Evolutionary conservation across 2,113 vertebrate genomes (phyloP), one percentile per base, ranked within the genome.

Genomic region (Lepisosteus osseus): DNA sequence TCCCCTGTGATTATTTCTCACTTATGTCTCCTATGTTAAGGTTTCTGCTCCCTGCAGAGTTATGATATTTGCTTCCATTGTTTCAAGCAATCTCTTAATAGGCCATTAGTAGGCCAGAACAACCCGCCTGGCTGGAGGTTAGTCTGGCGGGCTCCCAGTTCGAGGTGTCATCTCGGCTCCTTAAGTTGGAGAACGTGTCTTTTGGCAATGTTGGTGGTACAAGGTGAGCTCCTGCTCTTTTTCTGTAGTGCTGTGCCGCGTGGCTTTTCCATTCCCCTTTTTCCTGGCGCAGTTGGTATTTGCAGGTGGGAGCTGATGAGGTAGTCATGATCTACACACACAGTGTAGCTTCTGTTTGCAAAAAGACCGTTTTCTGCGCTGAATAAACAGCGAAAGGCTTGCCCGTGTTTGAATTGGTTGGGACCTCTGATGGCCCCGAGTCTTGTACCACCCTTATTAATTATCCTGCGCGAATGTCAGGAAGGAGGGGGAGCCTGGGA

Each of bases 381-480:
- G 56, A 59, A 59, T 59, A 59, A 59, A 59, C 56, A 59, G 13
- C 11, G 11, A 59, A 59, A 59, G 56, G 3, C 56, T 17, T 4
- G n/a, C n/a, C 12, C 13, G 56, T 59, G 11, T 59, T 59, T 59
- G 56, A 12, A 59, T 29, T n/a, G 56, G 7, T 59, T 51, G 9
- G 56, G n/a, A 12, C 56, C 13, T 3, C 11, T 59, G n/a, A 59
- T 59, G 56, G 56, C 56, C 56, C 1, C 29, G 7, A 1, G 13
- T 12, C 29, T 59, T 2, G 11, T 59, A 59, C 56, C 65, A 69
- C 69, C 76, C 56, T 83, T 81, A 87, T 90, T 85, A 88, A 89
- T 90, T 87, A 83, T 77, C 74, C 70, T 55, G 47, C 62, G 76
- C 65, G 79, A 79, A 69, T 75, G 82, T 79, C 85, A 85, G 76